A percentile compares a stretch with the other conserved stretches of the same genome.
These are phyloP conservation scores for Eutrigla gurnardus DNA, from an alignment of 2,797 vertebrate species.

Conservation along the genomic window DNA sequence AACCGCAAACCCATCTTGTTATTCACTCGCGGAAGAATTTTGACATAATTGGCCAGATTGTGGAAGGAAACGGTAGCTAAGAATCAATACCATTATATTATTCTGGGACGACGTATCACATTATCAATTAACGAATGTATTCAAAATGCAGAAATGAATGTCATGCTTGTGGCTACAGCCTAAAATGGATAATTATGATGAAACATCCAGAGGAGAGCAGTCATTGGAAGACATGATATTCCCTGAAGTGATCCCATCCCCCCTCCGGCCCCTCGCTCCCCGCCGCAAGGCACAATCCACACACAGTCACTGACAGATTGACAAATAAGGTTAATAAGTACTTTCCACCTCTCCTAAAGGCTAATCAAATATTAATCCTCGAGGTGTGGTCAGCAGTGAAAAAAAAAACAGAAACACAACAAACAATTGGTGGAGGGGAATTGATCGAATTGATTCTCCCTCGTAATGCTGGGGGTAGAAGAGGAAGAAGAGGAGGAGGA, in stretches of 20 bases:
- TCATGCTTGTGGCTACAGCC: constrained; percentile 74
- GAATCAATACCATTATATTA: constrained; percentile 65
- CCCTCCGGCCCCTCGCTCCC: constrained; percentile 56
- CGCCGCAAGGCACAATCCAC: constrained; percentile 82
- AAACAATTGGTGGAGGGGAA: constrained; percentile 92
- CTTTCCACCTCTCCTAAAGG: constrained; percentile 96
- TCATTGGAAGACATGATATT: constrained; percentile 83
- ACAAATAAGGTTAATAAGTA: constrained; percentile 99
- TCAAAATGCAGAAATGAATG: constrained; percentile 74
- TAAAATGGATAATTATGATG: constrained; percentile 85
- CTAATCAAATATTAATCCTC: constrained; percentile 99
- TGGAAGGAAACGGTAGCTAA: constrained; percentile 51
- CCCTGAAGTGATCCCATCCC: constrained; percentile 73
- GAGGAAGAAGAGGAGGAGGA: constrained; percentile 10
- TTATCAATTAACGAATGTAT: constrained; percentile 79
- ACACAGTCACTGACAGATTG: constrained; percentile 93
- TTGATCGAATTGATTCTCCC: constrained; percentile 95
- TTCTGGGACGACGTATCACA: constrained; percentile 54
- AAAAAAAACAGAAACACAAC: constrained; percentile 77
- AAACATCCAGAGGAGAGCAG: constrained; percentile 81
- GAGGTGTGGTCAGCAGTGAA: constrained; percentile 97
- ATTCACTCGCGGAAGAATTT: constrained; percentile 56
- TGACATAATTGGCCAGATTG: constrained; percentile 69
- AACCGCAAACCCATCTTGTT: constrained; percentile 46
- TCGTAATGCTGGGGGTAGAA: constrained; percentile 56